Conservation (phyloP, 2,113 vertebrate species). For the Lutjanus erythropterus region DNA sequence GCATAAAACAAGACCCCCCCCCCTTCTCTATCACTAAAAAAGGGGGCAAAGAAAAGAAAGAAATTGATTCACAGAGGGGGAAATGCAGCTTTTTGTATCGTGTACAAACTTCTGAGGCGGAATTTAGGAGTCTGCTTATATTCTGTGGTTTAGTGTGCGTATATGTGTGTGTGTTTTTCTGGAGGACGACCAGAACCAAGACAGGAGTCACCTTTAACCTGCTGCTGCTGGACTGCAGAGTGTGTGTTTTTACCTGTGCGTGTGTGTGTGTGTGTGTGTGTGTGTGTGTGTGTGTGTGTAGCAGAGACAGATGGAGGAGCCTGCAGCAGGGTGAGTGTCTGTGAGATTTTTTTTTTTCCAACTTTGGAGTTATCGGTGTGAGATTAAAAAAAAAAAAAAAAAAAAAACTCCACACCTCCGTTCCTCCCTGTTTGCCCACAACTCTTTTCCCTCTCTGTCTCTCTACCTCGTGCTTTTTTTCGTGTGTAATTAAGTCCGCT, state of each 20-base stretch:
- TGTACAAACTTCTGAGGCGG: conserved; percentile 57
- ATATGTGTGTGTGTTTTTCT: conserved; percentile 6
- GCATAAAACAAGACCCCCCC: conserved; percentile 59
- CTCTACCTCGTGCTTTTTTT: conserved; percentile 29
- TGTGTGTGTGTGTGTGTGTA: conserved; percentile 40
- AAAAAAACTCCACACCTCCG: conserved; percentile 32
- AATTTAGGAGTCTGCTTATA: conserved; percentile 30
- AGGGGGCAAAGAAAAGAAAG: conserved; percentile 61
- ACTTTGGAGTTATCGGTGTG: conserved; percentile 47
- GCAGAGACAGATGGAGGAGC: conserved; percentile 72
- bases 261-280: conserved; percentile 44
- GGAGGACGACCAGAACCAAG: conserved; percentile 10
- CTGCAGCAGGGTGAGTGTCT: conserved; percentile 73
- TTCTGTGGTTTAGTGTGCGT: conserved; percentile 2
- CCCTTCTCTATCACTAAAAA: conserved; percentile 32
- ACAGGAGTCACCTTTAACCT: conserved; percentile 36
- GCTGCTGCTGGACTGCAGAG: conserved; percentile 39
- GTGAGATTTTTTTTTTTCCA: conserved; percentile 21
- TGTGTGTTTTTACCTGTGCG: conserved; percentile 23
- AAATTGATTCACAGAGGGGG: conserved; percentile 58
- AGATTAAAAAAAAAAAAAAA: not conserved
- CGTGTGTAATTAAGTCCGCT: conserved; percentile 67
- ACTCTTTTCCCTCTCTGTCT: conserved; percentile 10
- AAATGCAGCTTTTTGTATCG: conserved; percentile 51
- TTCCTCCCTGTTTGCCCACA: conserved; percentile 41